These are phyloP conservation scores for Shargacucullia verbasci DNA, from an alignment of 2,888 invertebrate genomes.

Conservation along the genomic window DNA sequence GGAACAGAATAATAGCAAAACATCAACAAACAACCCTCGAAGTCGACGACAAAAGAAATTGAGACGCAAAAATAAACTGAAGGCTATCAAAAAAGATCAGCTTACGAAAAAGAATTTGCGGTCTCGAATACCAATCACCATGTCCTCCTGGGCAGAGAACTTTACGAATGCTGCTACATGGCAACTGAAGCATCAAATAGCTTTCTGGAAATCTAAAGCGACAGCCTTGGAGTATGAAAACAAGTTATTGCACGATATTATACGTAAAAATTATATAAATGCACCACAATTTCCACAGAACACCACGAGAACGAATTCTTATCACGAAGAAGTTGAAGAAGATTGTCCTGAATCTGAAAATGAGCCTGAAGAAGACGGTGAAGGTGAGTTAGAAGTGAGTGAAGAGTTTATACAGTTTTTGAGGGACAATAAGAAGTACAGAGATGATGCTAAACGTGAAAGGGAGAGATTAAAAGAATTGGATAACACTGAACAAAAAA, in stretches of 20 bases:
- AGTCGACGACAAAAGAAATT: slow-evolving; percentile 62
- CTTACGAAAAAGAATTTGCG: slow-evolving; percentile 49
- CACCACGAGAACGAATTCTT: slow-evolving; percentile 9
- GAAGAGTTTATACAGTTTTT: slow-evolving; percentile 91
- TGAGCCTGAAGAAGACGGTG: slow-evolving; percentile 54
- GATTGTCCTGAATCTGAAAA: slow-evolving; percentile 56
- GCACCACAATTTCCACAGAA: slow-evolving; percentile 24
- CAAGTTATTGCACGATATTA: slow-evolving; percentile 84
- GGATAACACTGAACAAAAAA: slow-evolving; percentile 53
- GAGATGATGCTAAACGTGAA: slow-evolving; percentile 74
- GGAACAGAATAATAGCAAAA: slow-evolving; percentile 39
- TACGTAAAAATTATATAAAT: slow-evolving; percentile 70
- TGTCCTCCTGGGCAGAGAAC: slow-evolving; percentile 81
- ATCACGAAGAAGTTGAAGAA: slow-evolving; percentile 39
- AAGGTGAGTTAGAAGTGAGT: slow-evolving; percentile 85
- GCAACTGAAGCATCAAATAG: slow-evolving; percentile 89
- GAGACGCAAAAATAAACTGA: slow-evolving; percentile 62
- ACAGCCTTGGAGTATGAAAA: slow-evolving; percentile 89
- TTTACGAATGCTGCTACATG: slow-evolving; percentile 79
- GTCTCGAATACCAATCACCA: slow-evolving; percentile 59
- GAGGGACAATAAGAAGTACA: slow-evolving; percentile 88
- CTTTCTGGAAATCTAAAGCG: slow-evolving; percentile 90
- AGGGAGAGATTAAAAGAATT: slow-evolving; percentile 66
- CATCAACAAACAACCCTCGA: slow-evolving; percentile 44
- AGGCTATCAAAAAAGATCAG: slow-evolving; percentile 52